Conservation (phyloP, 2,113 vertebrate species). For the Syngnathoides biaculeatus region DNA sequence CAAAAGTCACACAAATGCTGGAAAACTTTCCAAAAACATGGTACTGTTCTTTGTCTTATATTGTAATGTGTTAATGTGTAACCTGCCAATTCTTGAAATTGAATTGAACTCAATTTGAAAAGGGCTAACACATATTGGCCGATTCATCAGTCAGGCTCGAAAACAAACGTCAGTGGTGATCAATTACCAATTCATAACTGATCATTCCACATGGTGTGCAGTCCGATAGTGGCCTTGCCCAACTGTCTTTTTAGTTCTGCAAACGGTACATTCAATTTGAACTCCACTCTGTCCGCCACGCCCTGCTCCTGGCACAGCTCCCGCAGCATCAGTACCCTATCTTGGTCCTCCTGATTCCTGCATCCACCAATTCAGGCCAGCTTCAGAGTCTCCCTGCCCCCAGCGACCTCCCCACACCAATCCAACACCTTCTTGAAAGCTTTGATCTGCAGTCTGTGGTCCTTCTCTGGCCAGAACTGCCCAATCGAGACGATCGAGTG, state of each 20-base stretch:
- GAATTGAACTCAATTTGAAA: no score
- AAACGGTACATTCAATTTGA: conserved; percentile 88
- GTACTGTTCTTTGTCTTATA: no score
- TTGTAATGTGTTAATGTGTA: no score
- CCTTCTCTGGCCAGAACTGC: conserved; percentile 95
- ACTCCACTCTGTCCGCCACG: conserved; percentile 77
- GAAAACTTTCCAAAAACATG: no score
- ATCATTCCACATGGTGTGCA: conserved; percentile 99
- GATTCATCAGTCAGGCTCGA: no score
- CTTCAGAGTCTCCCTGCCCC: conserved; percentile 63
- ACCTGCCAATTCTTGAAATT: no score
- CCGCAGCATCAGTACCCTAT: conserved; percentile 80
- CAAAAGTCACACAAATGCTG: no score
- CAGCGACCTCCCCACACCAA: conserved; percentile 51
- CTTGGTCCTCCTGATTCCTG: conserved; percentile 88
- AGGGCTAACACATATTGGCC: no score
- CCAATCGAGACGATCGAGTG: conserved; percentile 81
- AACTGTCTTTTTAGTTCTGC: conserved; percentile 86
- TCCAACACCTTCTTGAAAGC: conserved; percentile 83
- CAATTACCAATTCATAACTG: conserved; percentile 92
- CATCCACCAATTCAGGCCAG: conserved; percentile 92
- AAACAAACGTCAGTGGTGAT: background rate
- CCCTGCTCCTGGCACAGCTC: conserved; percentile 80
- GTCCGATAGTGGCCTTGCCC: conserved; percentile 80
- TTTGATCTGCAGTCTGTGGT: conserved; percentile 89